Evolutionary conservation across 2,888 invertebrate species (phyloP).

Genomic region (Lasioglossum figueresi): DNA sequence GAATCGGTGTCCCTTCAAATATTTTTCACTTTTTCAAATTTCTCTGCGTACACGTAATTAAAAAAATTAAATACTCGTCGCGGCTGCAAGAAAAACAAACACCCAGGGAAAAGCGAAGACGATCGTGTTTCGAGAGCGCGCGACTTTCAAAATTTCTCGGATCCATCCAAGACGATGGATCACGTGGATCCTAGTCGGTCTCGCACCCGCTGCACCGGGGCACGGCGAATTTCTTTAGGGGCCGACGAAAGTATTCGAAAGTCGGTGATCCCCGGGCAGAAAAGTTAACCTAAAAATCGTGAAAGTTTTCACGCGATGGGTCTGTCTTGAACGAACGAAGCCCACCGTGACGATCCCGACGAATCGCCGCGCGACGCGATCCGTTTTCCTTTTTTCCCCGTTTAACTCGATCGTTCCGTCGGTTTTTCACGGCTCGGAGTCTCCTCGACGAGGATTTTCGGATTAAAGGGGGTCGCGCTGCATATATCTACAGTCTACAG

Average conservation of each 20-base stretch:
- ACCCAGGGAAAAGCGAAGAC: neutral
- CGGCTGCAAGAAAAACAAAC: neutral
- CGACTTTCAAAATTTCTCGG: slow-evolving; percentile 31
- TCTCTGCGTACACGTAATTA: no score
- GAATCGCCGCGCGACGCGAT: neutral
- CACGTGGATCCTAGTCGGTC: neutral
- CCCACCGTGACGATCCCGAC: neutral
- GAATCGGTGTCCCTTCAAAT: neutral
- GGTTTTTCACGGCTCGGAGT: neutral
- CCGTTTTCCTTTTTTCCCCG: neutral
- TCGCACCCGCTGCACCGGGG: slow-evolving; percentile 23
- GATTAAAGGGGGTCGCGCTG: neutral
- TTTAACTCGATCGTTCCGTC: slow-evolving; percentile 4
- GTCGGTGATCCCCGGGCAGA: slow-evolving; percentile 29
- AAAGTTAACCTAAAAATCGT: slow-evolving; percentile 50
- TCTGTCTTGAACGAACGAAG: slow-evolving; percentile 7
- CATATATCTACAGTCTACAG: neutral
- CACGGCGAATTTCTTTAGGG: slow-evolving; percentile 33
- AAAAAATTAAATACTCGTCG: no score
- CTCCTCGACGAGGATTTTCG: neutral
- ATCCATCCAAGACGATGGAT: neutral
- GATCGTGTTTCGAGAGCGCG: slow-evolving; percentile 7
- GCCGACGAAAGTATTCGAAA: slow-evolving; percentile 52
- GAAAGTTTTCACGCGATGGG: slow-evolving; percentile 45
- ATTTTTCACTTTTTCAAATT: neutral